Evolutionary conservation across 2,113 vertebrate genomes (phyloP), one percentile per base, ranked within the genome.

Genomic region (Aleadryas rufinucha): DNA sequence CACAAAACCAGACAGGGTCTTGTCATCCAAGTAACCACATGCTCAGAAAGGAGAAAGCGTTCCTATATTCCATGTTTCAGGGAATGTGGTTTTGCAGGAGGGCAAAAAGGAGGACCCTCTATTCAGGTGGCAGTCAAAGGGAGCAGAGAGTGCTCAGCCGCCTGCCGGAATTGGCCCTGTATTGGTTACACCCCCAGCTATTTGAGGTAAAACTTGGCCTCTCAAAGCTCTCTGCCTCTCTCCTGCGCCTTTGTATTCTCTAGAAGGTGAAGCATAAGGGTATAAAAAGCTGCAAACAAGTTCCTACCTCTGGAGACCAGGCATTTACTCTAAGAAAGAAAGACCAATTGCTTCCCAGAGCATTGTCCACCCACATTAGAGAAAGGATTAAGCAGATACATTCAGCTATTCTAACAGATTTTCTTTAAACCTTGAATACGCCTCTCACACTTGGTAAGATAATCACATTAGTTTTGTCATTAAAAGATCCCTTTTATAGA

Each of bases 381-480:
- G 98, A 99, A 98, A 98, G 99, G 99, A 99, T 99, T 99, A 99
- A 98, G 98, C 98, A 98, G 98, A 99, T 98, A 99, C 99, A 99
- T 99, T 99, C 99, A 99, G 99, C 99, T 99, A 98, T 99, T 99
- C 99, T 99, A 99, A 99, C 99, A 99, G 99, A 99, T 99, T 99
- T 98, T 98, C 98, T 98, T 98, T 99, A 99, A 99, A 98, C 98
- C 98, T 97, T 99, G 98, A 99, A 99, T 99, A 97, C 92, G 95
- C 98, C 98, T 99, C 99, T 99, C 99, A 98, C 99, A 99, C 98
- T 99, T 98, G 98, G 98, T 99, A 98, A 98, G 98, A 99, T 99
- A 99, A 99, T 99, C 99, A 99, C 99, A 99, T 99, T 99, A 99
- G 99, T 99, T 99, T 99, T 99, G 99, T 99, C 98, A 98, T 99